Evolutionary conservation across 1,140 invertebrate genomes (phyloP).

Genomic region (Diprion similis): DNA sequence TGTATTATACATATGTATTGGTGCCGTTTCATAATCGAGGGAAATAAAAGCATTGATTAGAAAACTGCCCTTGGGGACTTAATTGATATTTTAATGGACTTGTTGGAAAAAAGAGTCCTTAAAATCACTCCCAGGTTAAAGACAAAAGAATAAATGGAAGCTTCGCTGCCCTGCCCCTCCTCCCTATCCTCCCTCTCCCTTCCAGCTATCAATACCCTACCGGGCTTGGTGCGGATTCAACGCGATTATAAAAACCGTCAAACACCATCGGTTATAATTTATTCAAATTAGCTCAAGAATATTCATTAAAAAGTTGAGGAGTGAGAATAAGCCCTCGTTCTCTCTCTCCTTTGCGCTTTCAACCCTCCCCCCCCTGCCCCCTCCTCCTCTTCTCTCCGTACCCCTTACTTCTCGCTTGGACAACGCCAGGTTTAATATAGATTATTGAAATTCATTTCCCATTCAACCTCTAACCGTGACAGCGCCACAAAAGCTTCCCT

Average conservation of each 20-base stretch:
- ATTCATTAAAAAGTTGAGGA: constrained; percentile 53
- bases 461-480: constrained; percentile 2
- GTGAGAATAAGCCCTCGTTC: constrained; percentile 17
- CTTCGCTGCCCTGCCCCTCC: constrained; percentile 17
- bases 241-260: constrained; percentile 37
- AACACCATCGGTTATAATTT: constrained; percentile 55
- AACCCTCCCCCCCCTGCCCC: constrained; percentile 10
- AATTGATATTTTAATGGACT: constrained; percentile 61
- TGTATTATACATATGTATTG: not conserved
- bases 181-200: constrained; percentile 23
- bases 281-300: constrained; percentile 53
- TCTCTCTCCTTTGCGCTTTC: constrained; percentile 25
- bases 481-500: not conserved
- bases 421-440: constrained; percentile 8
- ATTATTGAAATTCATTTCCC: constrained; percentile 15
- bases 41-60: constrained; percentile 8
- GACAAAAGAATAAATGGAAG: constrained; percentile 62
- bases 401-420: not conserved
- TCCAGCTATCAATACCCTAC: constrained; percentile 40
- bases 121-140: constrained; percentile 43
- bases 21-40: not conserved
- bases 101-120: constrained; percentile 40
- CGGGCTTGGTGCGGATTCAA: not conserved
- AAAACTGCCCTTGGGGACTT: constrained; percentile 25
- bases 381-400: not conserved